A percentile compares a stretch with the other conserved stretches of the same genome.
These are phyloP conservation scores for Leucoraja erinaceus DNA, from an alignment of 2,113 vertebrate genomes.

Conservation along the genomic window DNA sequence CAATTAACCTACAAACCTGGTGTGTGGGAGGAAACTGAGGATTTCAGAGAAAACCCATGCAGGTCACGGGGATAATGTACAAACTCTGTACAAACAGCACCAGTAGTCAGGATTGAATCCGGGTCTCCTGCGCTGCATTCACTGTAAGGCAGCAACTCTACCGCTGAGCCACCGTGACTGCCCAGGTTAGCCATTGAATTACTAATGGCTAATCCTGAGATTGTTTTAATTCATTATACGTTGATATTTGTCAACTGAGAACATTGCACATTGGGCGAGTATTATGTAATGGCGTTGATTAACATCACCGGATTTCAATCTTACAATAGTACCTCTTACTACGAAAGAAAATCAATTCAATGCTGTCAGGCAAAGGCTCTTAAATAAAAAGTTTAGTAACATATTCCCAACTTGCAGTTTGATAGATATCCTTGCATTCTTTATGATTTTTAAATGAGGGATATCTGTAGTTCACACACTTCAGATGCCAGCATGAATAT, in stretches of 20 bases:
- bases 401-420: neutral
- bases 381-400: neutral
- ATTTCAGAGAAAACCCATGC: no score
- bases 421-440: neutral
- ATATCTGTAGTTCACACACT: neutral
- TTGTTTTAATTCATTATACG: neutral
- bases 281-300: neutral
- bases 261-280: neutral
- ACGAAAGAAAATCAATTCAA: neutral
- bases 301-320: neutral
- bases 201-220: neutral
- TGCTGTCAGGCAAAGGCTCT: neutral
- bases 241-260: neutral
- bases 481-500: neutral
- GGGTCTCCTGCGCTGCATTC: no score
- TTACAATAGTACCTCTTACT: neutral
- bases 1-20: no score
- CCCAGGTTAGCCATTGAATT: no score
- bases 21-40: no score
- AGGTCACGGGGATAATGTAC: no score
- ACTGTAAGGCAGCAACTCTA: no score
- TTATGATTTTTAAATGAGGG: neutral
- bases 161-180: no score
- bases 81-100: no score
- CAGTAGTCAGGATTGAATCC: no score